Percentiles rank a stretch among this genome's conserved stretches.
Evolutionary conservation across 2,113 vertebrate species (phyloP).

Genomic region (Cebidichthys violaceus): DNA sequence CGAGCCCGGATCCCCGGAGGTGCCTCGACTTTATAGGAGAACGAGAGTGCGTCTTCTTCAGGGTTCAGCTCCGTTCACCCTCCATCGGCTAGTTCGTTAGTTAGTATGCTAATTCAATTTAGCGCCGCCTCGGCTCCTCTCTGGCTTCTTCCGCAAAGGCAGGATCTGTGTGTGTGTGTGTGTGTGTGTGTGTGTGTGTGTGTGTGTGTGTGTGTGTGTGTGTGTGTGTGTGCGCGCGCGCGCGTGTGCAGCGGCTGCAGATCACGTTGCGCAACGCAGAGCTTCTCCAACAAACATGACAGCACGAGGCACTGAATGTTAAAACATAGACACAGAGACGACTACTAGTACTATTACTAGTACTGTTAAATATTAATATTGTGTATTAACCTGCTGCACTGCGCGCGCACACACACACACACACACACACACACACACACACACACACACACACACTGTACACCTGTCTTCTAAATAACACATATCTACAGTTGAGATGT

Average conservation of each 20-base stretch:
- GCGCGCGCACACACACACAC: too few species aligned
- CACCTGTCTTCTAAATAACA: too few species aligned
- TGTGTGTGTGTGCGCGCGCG: too few species aligned
- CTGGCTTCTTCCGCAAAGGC: constrained; percentile 77
- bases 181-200: not conserved
- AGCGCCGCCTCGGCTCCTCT: constrained; percentile 64
- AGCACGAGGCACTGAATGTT: constrained; percentile 9
- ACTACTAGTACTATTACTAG: too few species aligned
- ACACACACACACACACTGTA: too few species aligned
- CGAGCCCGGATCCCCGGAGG: constrained; percentile 47
- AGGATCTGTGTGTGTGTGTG: constrained; percentile 10
- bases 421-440: too few species aligned
- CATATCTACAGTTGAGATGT: too few species aligned
- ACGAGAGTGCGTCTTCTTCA: not conserved
- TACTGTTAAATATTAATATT: too few species aligned
- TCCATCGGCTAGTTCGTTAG: constrained; percentile 45
- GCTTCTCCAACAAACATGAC: constrained; percentile 4
- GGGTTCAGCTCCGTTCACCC: constrained; percentile 42
- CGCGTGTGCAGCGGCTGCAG: constrained; percentile 26
- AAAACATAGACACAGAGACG: not conserved
- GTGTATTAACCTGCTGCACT: too few species aligned
- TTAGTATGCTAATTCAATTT: constrained; percentile 72
- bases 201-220: too few species aligned
- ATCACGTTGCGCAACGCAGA: constrained; percentile 47
- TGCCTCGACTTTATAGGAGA: not conserved